Evolutionary conservation across 2,113 vertebrate species (phyloP), one percentile per base, ranked within the genome.

Genomic region (Neotoma lepida): DNA sequence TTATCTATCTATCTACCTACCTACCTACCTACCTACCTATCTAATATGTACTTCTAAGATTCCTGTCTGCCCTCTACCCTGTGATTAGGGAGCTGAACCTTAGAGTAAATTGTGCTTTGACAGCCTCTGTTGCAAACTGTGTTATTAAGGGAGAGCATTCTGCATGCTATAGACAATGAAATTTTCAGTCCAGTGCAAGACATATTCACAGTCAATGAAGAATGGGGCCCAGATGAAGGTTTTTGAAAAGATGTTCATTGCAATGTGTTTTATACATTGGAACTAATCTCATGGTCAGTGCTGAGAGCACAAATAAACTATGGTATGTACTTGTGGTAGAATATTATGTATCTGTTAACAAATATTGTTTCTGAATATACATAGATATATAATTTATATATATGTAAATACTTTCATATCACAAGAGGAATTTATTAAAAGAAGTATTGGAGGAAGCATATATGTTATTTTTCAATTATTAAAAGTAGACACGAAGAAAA

Each of bases 201-300:
- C 6, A 80, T 17, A 64, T 51, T 54, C 54, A 92, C 61, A 89
- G 9, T 78, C 71, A 73, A 80, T 61, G 30, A 39, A 93, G 44
- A 86, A 78, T 73, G 30, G 44, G n/a, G 35, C 54, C 80, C 28
- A 46, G 64, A 56, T 63, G 44, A 78, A 78, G 54, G 14, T 93
- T 89, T 95, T 86, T 44, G 4, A 80, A 78, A 39, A 86, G 12
- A 70, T 66, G 24, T 90, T 86, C 54, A 71, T 73, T 39, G 44
- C 64, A 49, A 64, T 80, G 17, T 89, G 12, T 80, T 64, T 89
- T 64, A 86, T 86, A 64, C 64, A 56, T 73, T 73, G 12, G 33
- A 86, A 64, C 56, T 80, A 73, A 80, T 89, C n/a, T 64, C 70
- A 90, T 54, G 54, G 71, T 17, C 81, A 90, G 20, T 95, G 44